Conservation (phyloP, 1,140 invertebrate genomes). For the Lordiphosa collinella region DNA sequence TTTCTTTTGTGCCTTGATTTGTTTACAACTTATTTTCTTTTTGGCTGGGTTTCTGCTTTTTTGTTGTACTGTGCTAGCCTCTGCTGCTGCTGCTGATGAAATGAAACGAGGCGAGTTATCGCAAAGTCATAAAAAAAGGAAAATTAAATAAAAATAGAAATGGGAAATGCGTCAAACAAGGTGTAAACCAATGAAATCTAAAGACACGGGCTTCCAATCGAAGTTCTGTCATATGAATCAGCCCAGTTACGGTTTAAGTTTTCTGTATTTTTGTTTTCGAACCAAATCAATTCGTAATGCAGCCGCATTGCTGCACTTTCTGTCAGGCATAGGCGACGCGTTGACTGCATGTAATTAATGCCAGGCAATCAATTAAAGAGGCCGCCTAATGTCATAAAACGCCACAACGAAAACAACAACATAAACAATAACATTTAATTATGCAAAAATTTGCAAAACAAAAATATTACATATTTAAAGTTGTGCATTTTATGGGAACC, state of each 20-base stretch:
- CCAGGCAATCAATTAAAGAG: slow-evolving; percentile 60
- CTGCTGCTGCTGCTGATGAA: slow-evolving; percentile 13
- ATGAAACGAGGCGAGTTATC: slow-evolving; percentile 44
- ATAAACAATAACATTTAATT: slow-evolving; percentile 58
- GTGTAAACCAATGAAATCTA: neutral
- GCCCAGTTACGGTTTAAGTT: no score
- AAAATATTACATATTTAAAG: slow-evolving; percentile 52
- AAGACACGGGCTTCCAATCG: no score
- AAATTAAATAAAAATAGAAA: slow-evolving; percentile 45
- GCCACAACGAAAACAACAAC: slow-evolving; percentile 11
- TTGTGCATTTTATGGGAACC: slow-evolving; percentile 47
- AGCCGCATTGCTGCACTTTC: neutral
- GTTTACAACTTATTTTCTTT: slow-evolving; percentile 76
- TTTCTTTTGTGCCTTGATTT: slow-evolving; percentile 75
- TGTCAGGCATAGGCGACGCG: slow-evolving; percentile 1
- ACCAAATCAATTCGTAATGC: no score
- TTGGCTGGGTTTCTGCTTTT: slow-evolving; percentile 46
- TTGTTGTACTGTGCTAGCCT: slow-evolving; percentile 6
- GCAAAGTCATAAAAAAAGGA: slow-evolving; percentile 51
- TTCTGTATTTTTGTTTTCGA: no score
- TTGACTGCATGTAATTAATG: slow-evolving; percentile 56
- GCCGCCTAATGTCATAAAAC: slow-evolving; percentile 2
- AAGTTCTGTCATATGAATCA: no score
- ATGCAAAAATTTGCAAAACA: slow-evolving; percentile 66
- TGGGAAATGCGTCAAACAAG: slow-evolving; percentile 51